Evolutionary conservation across 2,888 invertebrate genomes (phyloP).

Genomic region (Bellardia bayeri): DNA sequence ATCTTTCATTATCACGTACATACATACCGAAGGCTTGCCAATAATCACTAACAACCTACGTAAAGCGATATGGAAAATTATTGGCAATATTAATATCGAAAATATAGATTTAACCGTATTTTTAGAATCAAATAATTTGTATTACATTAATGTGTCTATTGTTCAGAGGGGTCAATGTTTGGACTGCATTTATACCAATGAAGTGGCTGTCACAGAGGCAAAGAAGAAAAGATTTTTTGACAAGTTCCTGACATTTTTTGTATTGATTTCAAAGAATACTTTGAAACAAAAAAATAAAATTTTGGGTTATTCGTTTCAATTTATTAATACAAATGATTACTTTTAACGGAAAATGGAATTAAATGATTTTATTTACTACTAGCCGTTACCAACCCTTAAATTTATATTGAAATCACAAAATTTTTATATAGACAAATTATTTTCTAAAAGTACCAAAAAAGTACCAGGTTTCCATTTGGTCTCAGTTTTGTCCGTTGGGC

Average conservation of each 20-base stretch:
- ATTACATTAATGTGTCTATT: conserved; percentile 56
- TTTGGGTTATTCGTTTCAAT: conserved; percentile 49
- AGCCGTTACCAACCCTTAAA: too few species aligned
- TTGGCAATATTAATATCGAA: conserved; percentile 5
- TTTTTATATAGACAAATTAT: too few species aligned
- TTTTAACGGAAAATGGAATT: background rate
- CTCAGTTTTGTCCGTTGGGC: too few species aligned
- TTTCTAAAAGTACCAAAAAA: too few species aligned
- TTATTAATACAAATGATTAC: conserved; percentile 14
- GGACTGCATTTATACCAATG: conserved; percentile 48
- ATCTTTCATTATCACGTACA: background rate
- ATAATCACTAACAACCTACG: background rate
- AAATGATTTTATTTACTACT: too few species aligned
- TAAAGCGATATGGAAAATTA: conserved; percentile 4
- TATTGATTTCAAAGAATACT: conserved; percentile 33
- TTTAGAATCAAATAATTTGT: conserved; percentile 35
- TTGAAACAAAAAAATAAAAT: conserved; percentile 23
- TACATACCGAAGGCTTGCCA: background rate
- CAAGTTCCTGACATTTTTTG: conserved; percentile 46
- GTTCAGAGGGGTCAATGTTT: conserved; percentile 48
- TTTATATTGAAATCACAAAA: too few species aligned
- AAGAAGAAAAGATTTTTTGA: conserved; percentile 31
- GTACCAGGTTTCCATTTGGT: too few species aligned
- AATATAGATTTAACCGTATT: conserved; percentile 50
- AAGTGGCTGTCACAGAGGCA: conserved; percentile 28